Percentiles rank a stretch among this genome's conserved stretches.
Evolutionary conservation across 2,888 invertebrate genomes (phyloP).

Genomic region (Phyllotreta striolata): DNA sequence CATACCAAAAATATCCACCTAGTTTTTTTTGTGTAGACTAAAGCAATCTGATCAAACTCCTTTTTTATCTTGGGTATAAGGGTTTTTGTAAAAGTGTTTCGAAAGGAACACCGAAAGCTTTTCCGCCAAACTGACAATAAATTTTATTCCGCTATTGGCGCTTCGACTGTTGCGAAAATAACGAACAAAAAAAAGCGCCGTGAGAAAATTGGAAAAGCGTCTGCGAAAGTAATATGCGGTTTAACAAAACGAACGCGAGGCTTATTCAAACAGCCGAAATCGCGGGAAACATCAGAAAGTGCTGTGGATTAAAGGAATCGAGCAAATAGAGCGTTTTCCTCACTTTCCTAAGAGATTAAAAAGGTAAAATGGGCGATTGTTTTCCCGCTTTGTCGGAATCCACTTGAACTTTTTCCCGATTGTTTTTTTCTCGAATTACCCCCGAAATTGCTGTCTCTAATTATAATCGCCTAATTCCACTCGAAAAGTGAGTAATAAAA

Average conservation of each 20-base stretch:
- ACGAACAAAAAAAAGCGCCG: constrained; percentile 3
- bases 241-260: constrained; percentile 3
- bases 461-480: no score
- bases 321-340: constrained; percentile 1
- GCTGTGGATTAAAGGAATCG: neutral
- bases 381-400: no score
- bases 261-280: constrained; percentile 3
- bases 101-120: constrained; percentile 3
- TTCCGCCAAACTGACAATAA: constrained; percentile 6
- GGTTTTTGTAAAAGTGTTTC: neutral
- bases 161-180: constrained; percentile 4
- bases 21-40: no score
- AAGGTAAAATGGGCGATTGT: no score
- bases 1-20: no score
- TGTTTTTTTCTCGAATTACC: no score
- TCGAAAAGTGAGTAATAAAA: no score
- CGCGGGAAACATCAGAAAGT: constrained; percentile 7
- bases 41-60: no score
- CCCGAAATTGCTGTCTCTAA: no score
- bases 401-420: no score
- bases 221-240: constrained; percentile 15
- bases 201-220: constrained; percentile 16
- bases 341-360: neutral
- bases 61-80: no score
- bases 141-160: constrained; percentile 4